Evolutionary conservation across 1,140 invertebrate species (phyloP), one percentile per base, ranked within the genome.

Genomic region (Ooceraea biroi): DNA sequence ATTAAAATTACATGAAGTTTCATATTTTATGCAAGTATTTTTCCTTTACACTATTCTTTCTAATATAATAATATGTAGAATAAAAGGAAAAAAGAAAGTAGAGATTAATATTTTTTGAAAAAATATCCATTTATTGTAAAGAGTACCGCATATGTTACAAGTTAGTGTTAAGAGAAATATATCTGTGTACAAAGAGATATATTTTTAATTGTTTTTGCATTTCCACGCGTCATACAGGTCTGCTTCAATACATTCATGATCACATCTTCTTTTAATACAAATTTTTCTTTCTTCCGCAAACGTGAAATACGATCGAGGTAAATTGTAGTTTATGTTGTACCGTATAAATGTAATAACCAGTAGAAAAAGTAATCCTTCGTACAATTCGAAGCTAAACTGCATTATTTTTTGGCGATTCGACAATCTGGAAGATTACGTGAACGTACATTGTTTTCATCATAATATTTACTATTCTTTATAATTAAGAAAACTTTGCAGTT

Each of bases 381-480:
- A 58, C 50, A 48, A 14, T 73, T n/a, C n/a, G 36, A 30, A 74
- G 0, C 0, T 73, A 50, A 44, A 71, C 36, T 22, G 10, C 55
- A 60, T 46, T 41, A 10, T 61, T 65, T 61, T 30, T 61, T 50
- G 14, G 3, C 4, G 57, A 12, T 10, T 72, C 58, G 14, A 14
- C 41, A 60, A 57, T 61, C 68, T 48, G 25, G n/a, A 17, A 55
- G 36, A 65, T 71, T 69, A 73, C 30, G 78, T 61, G 12, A 30
- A 19, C 30, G 55, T 8, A 36, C 17, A 19, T 76, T 12, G 10
- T 25, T 12, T 10, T 25, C 8, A 30, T 5, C 71, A 30, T 48
- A 17, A n/a, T 36, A 19, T 60, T 77, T 44, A 41, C 89, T 90
- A 94, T 90, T 94, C 94, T 77, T 85, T 92, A 60, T 91, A 94